Conservation (phyloP, 2,797 vertebrate genomes). For the Phalloptychus januarius region DNA sequence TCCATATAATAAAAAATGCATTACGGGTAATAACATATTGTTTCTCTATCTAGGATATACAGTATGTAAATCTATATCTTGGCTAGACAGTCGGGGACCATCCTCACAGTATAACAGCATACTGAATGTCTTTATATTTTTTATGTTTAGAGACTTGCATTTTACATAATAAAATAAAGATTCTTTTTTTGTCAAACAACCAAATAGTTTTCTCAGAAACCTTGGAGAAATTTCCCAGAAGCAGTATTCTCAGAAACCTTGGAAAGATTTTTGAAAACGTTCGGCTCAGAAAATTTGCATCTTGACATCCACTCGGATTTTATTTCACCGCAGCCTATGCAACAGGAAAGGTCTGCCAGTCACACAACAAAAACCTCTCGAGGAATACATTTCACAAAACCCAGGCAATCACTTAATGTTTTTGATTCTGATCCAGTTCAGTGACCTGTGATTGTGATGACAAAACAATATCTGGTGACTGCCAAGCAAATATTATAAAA, state of each 20-base stretch:
- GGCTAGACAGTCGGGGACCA: slow-evolving; percentile 4
- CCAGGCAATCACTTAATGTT: background rate
- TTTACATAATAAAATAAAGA: slow-evolving; percentile 3
- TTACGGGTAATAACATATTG: slow-evolving; percentile 6
- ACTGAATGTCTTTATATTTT: background rate
- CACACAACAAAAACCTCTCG: background rate
- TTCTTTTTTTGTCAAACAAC: background rate
- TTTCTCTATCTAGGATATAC: background rate
- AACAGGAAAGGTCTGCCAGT: background rate
- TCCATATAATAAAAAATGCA: background rate
- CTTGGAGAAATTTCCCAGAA: background rate
- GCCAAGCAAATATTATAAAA: background rate
- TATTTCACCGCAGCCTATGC: background rate
- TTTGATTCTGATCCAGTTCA: background rate
- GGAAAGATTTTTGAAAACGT: background rate
- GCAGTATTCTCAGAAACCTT: background rate
- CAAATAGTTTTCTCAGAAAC: slow-evolving; percentile 1
- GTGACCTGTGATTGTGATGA: background rate
- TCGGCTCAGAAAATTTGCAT: background rate
- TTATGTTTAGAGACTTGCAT: background rate
- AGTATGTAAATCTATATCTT: slow-evolving; percentile 6
- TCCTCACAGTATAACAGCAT: background rate
- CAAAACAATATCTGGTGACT: background rate
- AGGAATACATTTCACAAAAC: background rate
- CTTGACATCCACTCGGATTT: background rate